Evolutionary conservation across 2,113 vertebrate genomes (phyloP), one percentile per base, ranked within the genome.

Genomic region (Dryoscopus gambensis): DNA sequence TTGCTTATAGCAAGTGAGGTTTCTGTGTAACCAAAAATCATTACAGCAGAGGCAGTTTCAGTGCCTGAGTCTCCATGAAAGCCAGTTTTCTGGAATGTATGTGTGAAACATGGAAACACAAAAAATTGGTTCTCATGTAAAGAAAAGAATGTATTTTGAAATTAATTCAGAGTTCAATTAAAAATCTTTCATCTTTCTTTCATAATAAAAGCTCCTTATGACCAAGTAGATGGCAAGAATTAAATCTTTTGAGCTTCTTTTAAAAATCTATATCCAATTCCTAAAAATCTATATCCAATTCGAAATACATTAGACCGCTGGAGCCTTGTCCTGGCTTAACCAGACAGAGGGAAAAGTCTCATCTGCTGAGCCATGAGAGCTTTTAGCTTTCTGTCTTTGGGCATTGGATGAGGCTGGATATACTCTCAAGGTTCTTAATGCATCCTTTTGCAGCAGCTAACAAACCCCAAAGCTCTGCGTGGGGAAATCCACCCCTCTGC

Each of bases 231-330:
- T 42, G n/a, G 56, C 13, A 56, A 77, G 60, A 95, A 96, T 74
- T 77, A 88, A 75, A 90, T 75, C 18, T 92, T 40, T 68, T 68
- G 47, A 49, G 81, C 64, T 93, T 63, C 49, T 95, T 95, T 64
- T 28, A 70, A 91, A 94, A 97, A 94, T 94, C 94, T 57, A 90
- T 95, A 89, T 82, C 52, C 47, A 85, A 70, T 82, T 88, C 88
- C 87, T 77, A 59, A 92, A 95, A 96, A 97, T 96, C 92, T 84
- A 91, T 96, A 94, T 91, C 84, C 84, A 85, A 74, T 96, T 96
- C 75, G 57, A 93, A 92, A 86, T 12, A 84, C 24, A 80, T 96
- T 92, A 96, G 85, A 76, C 31, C 40, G 28, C 35, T 16, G 24
- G 16, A 94, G 49, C 50, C 70, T 89, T 82, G 78, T 49, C 63